Percentiles rank a stretch among this genome's conserved stretches.
Conservation (phyloP, 1,140 invertebrate species). For the Ceratina japonica region DNA sequence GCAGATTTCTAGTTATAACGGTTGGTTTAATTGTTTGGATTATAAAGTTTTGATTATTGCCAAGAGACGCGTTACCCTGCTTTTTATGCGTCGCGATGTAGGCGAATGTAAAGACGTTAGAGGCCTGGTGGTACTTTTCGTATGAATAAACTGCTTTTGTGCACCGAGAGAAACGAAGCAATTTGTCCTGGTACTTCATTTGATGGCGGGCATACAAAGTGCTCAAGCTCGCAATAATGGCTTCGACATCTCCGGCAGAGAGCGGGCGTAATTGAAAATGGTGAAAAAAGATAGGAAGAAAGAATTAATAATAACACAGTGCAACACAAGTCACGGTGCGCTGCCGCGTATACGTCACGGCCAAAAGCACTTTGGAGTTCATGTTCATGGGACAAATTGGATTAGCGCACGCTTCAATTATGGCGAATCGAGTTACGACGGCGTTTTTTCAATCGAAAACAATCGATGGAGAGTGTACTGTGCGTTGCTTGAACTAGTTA, state of each 20-base stretch:
- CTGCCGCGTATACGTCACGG: not conserved
- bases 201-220: not conserved
- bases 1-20: too few relatives aligned
- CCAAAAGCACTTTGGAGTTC: slow-evolving; percentile 42
- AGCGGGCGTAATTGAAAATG: slow-evolving; percentile 16
- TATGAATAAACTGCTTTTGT: slow-evolving; percentile 30
- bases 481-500: not conserved
- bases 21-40: too few relatives aligned
- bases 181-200: slow-evolving; percentile 14
- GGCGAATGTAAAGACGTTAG: not conserved
- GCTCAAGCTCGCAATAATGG: not conserved
- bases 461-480: not conserved
- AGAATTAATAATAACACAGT: slow-evolving; percentile 30
- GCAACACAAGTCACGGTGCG: not conserved
- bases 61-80: too few relatives aligned
- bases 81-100: not conserved
- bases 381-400: slow-evolving; percentile 35
- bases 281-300: slow-evolving; percentile 4
- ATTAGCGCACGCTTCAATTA: slow-evolving; percentile 47
- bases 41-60: slow-evolving; percentile 10
- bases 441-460: slow-evolving; percentile 26
- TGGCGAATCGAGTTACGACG: slow-evolving; percentile 26
- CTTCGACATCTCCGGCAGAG: slow-evolving; percentile 12
- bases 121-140: not conserved
- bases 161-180: slow-evolving; percentile 7